Conservation (phyloP, 2,113 vertebrate genomes). For the Leucoraja erinaceus region DNA sequence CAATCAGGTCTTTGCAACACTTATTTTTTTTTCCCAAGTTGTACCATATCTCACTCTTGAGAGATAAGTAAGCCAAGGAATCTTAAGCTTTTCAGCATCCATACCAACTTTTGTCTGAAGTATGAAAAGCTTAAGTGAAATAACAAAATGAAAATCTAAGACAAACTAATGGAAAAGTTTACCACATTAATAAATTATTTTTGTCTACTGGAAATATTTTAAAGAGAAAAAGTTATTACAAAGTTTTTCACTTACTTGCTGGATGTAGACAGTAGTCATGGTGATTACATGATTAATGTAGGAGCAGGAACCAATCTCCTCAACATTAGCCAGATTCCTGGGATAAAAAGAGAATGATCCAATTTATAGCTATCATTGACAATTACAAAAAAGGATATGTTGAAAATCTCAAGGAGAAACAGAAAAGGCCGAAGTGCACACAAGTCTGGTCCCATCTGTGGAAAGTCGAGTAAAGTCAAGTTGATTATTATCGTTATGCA, state of each 20-base stretch:
- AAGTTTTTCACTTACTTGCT: constrained; percentile 68
- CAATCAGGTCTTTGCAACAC: too few species aligned
- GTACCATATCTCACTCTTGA: background rate
- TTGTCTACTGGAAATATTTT: background rate
- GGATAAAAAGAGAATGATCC: constrained; percentile 37
- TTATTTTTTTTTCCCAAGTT: too few species aligned
- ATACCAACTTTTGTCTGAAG: background rate
- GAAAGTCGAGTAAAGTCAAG: too few species aligned
- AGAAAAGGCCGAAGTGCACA: too few species aligned
- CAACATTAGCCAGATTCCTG: constrained; percentile 93
- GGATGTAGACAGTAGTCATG: constrained; percentile 94
- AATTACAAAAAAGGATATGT: background rate
- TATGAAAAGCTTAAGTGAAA: background rate
- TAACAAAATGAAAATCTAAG: background rate
- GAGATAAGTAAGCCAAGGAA: background rate
- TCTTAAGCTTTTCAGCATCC: background rate
- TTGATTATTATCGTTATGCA: too few species aligned
- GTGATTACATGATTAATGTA: constrained; percentile 96
- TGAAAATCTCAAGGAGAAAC: background rate
- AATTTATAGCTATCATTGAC: background rate
- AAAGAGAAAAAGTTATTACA: background rate
- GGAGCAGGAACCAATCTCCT: constrained; percentile 94
- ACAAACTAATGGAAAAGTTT: background rate
- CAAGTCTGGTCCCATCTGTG: too few species aligned
- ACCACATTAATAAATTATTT: background rate